Percentiles rank a stretch among this genome's conserved stretches.
Conservation (phyloP, 2,888 invertebrate species). For the Tetranychus piercei region DNA sequence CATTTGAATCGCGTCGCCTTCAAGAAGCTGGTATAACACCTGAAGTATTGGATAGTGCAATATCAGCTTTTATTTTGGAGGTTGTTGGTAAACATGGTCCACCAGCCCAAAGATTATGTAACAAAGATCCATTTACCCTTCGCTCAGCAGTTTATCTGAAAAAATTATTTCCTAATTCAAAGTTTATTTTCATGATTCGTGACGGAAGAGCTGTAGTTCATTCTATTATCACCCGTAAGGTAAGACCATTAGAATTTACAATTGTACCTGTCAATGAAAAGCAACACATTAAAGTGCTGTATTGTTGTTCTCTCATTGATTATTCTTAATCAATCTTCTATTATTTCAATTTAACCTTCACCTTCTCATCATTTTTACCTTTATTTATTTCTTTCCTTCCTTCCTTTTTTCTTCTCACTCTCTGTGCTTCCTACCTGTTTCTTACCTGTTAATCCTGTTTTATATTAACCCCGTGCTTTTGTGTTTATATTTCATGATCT, state of each 20-base stretch:
- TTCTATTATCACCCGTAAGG: slow-evolving; percentile 89
- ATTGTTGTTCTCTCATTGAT: too few species aligned
- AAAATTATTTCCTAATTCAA: slow-evolving; percentile 87
- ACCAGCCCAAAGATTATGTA: slow-evolving; percentile 81
- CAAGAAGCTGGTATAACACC: slow-evolving; percentile 84
- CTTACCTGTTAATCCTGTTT: not conserved
- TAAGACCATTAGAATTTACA: slow-evolving; percentile 30
- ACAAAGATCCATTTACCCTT: slow-evolving; percentile 94
- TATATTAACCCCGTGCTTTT: not conserved
- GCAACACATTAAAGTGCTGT: too few species aligned
- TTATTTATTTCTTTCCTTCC: too few species aligned
- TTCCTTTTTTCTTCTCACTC: too few species aligned
- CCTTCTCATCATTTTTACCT: too few species aligned
- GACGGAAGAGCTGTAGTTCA: slow-evolving; percentile 97
- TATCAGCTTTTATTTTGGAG: slow-evolving; percentile 88
- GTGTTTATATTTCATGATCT: too few species aligned
- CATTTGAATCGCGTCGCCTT: slow-evolving; percentile 70
- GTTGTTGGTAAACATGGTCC: slow-evolving; percentile 85
- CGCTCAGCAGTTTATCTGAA: slow-evolving; percentile 89
- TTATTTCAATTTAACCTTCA: too few species aligned
- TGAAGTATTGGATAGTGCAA: slow-evolving; percentile 76
- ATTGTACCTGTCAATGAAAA: not conserved
- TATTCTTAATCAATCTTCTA: too few species aligned
- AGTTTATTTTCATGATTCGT: slow-evolving; percentile 92
- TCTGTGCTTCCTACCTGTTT: too few species aligned